These are phyloP conservation scores for Branchinecta lindahli DNA, from an alignment of 1,140 invertebrate genomes.

Conservation along the genomic window DNA sequence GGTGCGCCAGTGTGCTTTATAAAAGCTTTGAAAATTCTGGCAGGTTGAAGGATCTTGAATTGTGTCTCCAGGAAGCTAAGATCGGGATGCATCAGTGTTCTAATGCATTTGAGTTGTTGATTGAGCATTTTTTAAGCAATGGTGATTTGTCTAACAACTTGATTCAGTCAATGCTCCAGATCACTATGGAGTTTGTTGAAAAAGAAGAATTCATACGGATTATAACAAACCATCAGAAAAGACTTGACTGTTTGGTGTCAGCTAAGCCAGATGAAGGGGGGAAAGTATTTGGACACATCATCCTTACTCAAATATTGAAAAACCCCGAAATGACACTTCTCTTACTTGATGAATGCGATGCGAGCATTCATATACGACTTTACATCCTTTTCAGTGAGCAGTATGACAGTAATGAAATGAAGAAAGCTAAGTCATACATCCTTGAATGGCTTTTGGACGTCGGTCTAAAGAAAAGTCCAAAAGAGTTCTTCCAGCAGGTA, in stretches of 20 bases:
- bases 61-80: background rate
- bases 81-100: background rate
- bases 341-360: background rate
- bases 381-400: conserved; percentile 4
- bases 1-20: background rate
- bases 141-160: background rate
- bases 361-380: background rate
- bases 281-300: background rate
- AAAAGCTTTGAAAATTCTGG: background rate
- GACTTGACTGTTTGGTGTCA: background rate
- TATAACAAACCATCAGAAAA: background rate
- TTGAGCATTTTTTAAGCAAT: conserved; percentile 13
- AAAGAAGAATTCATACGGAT: background rate
- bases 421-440: background rate
- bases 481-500: background rate
- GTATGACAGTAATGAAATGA: background rate
- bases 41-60: background rate
- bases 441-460: conserved; percentile 1
- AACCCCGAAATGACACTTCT: background rate
- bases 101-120: background rate
- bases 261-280: background rate
- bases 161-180: background rate
- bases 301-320: background rate
- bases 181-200: background rate
- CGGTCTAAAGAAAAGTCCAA: background rate